Base-by-base conservation (phyloP, 2,888 invertebrate genomes). In the Rosalia funebris region DNA sequence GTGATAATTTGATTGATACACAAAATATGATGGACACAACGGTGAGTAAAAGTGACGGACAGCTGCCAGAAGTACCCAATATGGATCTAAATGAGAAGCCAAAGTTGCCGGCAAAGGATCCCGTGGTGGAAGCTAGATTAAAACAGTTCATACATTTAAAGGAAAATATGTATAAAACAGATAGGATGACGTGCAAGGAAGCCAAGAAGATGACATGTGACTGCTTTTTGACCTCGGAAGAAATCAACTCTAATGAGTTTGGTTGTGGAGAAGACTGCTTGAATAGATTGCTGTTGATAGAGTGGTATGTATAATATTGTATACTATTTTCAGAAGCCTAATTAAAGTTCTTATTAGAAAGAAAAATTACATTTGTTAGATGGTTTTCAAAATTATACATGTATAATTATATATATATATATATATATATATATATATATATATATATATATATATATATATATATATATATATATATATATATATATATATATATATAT, bases 231-330 rank as follows among this genome's bases (percentile, higher is more conserved):
- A 92, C 75, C 1, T 89, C 91, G 77, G 96, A 96, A 71, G 98
- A 98, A 77, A 85, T 93, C 66, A 87, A 88, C 37, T 84, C 90
- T 58, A 95, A 95, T 0, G 92, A 93, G 76, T 81, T 88, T 62
- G 96, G 95, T 7, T 98, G 98, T 80, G 96, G 95, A 0, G 95
- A 96, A 76, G 96, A 97, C 82, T 98, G 98, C 82, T 87, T 98
- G 31, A 98, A 98, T 84, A 89, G 97, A 77, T 86, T 98, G 78
- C 88, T 98, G n/a, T 94, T 97, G 92, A 97, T 98, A 78, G 98
- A 98, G 87, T 98, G 96, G 95, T 94, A 84, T 83, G 81, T 57
- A 60, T 55, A n/a, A 7, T 57, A n/a, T n/a, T n/a, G n/a, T n/a
- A n/a, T n/a, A n/a, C n/a, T n/a, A n/a, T n/a, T n/a, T n/a, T n/a